Conservation (phyloP, 37 sponge, comb jelly and placozoan species). For the Petrosia ficiformis region DNA sequence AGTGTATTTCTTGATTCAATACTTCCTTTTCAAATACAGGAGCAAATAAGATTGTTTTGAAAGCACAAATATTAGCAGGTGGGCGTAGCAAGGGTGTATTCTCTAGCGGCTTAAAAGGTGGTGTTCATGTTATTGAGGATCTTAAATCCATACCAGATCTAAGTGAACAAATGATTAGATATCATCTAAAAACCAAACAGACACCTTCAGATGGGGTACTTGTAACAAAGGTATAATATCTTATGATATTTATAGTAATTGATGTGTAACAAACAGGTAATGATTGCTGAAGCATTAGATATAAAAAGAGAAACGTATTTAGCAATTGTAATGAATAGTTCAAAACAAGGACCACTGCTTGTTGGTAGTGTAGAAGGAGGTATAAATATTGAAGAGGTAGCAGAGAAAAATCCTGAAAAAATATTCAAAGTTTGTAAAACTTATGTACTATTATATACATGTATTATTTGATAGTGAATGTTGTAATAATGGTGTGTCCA, state of each 20-base stretch:
- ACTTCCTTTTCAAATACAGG: conserved; percentile 14
- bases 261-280: conserved; percentile 43
- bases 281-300: conserved; percentile 89
- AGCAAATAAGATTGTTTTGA: conserved; percentile 78
- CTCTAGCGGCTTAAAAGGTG: conserved; percentile 82
- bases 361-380: conserved; percentile 94
- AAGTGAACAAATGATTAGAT: conserved; percentile 79
- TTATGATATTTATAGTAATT: not conserved
- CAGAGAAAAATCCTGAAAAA: conserved; percentile 77
- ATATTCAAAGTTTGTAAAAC: conserved; percentile 83
- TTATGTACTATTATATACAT: no score
- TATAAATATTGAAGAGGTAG: conserved; percentile 95
- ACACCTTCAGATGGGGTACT: conserved; percentile 80
- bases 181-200: conserved; percentile 88
- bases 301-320: conserved; percentile 88
- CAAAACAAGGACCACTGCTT: conserved; percentile 78
- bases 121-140: conserved; percentile 81
- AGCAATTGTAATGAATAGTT: conserved; percentile 88
- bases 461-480: no score
- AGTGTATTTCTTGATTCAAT: not conserved
- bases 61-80: conserved; percentile 95
- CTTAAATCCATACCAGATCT: conserved; percentile 53
- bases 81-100: conserved; percentile 95
- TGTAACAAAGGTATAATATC: conserved; percentile 37
- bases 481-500: no score